Base-by-base conservation (phyloP, 2,888 invertebrate genomes). In the Eupithecia vulgata region DNA sequence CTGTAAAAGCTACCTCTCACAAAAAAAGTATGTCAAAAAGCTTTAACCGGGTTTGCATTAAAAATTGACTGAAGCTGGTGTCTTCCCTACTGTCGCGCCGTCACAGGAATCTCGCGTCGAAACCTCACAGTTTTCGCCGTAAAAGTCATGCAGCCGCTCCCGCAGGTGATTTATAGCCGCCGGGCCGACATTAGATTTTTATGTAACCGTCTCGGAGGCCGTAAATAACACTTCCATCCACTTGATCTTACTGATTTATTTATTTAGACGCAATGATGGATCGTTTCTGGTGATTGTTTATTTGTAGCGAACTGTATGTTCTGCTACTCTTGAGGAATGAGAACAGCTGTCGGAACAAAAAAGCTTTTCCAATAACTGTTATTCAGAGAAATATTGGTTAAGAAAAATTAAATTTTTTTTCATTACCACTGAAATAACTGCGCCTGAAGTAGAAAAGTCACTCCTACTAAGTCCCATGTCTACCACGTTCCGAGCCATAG, bases 221-320 rank as follows among this genome's bases (percentile, higher is more conserved):
- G 91, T 93, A 92, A 93, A 92, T 92, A 91, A 78, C 78, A 79
- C 81, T 83, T 82, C 82, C 85, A 86, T 85, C 84, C 81, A 76
- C 79, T 74, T 68, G 72, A 80, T 83, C 84, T 81, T 87, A 84
- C 84, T 89, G 91, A 93, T 92, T 93, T 92, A 92, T 92, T 88
- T 91, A 91, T 90, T 88, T 85, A 88, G 85, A 81, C 85, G 79
- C 79, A 84, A 87, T 92, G 92, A 93, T 90, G 84, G 87, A 92
- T 91, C 80, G 82, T 78, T 79, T 78, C 62, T 68, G 75, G 68
- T 73, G 69, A 72, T 75, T 72, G 70, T 75, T 72, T 75, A 68
- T 71, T 74, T 76, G 70, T 74, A 66, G 34, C 59, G 62, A 68
- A 42, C 42, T 61, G 6, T 30, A 25, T 15, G 25, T 25, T 34